A percentile compares a stretch with the other conserved stretches of the same genome.
Evolutionary conservation across 1,140 invertebrate species (phyloP).

Genomic region (Bilobella aurantiaca): DNA sequence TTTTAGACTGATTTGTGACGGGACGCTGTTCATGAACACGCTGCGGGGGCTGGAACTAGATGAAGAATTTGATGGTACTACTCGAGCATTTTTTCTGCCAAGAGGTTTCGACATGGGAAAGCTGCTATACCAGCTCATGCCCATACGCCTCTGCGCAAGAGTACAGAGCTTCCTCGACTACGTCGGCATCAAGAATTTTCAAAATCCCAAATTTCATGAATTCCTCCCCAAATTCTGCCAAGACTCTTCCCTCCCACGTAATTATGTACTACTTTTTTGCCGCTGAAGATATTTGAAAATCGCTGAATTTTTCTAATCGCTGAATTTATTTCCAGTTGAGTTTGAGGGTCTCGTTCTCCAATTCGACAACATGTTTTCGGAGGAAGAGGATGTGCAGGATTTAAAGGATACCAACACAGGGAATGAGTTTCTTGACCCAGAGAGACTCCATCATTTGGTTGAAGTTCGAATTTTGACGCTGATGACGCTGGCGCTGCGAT

Average conservation of each 20-base stretch:
- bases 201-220: slow-evolving; percentile 18
- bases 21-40: slow-evolving; percentile 13
- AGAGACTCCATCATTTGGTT: slow-evolving; percentile 1
- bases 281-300: not conserved
- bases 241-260: slow-evolving; percentile 25
- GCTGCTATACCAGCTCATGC: slow-evolving; percentile 2
- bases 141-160: not conserved
- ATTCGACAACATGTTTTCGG: slow-evolving; percentile 41
- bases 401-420: slow-evolving; percentile 41
- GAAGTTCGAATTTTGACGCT: slow-evolving; percentile 52
- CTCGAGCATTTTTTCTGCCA: not conserved
- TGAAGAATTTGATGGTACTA: not conserved
- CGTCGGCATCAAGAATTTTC: slow-evolving; percentile 18
- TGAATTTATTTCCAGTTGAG: slow-evolving; percentile 16
- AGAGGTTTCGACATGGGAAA: not conserved
- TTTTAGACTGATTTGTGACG: slow-evolving; percentile 19
- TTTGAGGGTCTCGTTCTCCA: slow-evolving; percentile 18
- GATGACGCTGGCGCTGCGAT: slow-evolving; percentile 52
- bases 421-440: slow-evolving; percentile 9
- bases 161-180: slow-evolving; percentile 18
- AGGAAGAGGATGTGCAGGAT: slow-evolving; percentile 38
- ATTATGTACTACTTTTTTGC: not conserved
- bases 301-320: not conserved
- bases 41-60: not conserved
- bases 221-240: slow-evolving; percentile 25